Evolutionary conservation across 2,113 vertebrate species (phyloP), one percentile per base, ranked within the genome.

Genomic region (Vimba vimba): DNA sequence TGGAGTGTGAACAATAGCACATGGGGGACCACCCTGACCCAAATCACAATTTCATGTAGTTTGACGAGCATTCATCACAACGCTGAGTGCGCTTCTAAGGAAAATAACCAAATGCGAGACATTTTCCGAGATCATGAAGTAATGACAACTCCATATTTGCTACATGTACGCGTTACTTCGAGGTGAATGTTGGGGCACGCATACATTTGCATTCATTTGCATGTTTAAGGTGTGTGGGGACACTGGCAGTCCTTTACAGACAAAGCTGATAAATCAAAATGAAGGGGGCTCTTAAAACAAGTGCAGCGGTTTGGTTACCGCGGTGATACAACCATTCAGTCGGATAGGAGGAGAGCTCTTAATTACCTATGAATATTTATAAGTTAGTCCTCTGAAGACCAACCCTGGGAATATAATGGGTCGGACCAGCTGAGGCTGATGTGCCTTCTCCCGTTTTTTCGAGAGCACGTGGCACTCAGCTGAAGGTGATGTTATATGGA

Each of bases 141-240:
- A 90, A 91, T 90, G 88, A 92, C 90, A 91, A 91, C 87, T 93
- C 92, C 92, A 90, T 95, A 92, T 94, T 94, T 94, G 93, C 92
- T 92, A 93, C 92, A 92, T 92, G 90, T 90, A 87, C 86, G 92
- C 92, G 88, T 93, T 94, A 94, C 89, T 93, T 91, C 87, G 94
- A 94, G 94, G 93, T 94, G 94, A 94, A 89, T 83, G 89, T 89
- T 87, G 88, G 92, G 92, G 91, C 92, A 90, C 87, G 91, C 91
- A 94, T 94, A 85, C 87, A 95, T 95, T 91, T 93, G 91, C 94
- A 95, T 95, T 83, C 83, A 95, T 95, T 95, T 92, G 90, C 93
- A 95, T 94, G 78, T 90, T 89, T 91, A 93, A 93, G 88, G 88
- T 91, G 84, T 76, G 80, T 23, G 43, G 91, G 93, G 92, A 94